Base-by-base conservation (phyloP, 2,797 vertebrate species). In the Arrhamphus sclerolepis region DNA sequence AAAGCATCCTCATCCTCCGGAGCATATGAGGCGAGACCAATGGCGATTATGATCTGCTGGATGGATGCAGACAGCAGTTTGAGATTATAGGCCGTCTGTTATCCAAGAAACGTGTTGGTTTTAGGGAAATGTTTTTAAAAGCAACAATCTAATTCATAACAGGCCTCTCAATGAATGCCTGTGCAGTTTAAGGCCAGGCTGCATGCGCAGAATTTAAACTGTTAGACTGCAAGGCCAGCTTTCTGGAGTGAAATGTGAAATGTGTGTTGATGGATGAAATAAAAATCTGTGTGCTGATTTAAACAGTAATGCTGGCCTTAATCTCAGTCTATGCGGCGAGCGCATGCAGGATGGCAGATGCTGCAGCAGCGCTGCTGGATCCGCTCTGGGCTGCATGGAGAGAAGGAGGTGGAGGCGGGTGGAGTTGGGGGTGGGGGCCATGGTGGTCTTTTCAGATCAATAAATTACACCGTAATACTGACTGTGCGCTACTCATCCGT, bases 291-390 rank as follows among this genome's bases (percentile, higher is more conserved):
- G 41, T 49, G 3, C 26, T 0, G 4, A 18, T 54, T 40, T 38
- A 3, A 38, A 14, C 18, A 4, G 0, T 4, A 24, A 17, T 34
- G 41, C 7, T 1, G 16, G 46, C 48, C 9, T 56, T 46, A 38
- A 75, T 67, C 7, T 52, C 43, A 44, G 67, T 53, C 69, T 38
- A n/a, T 49, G 31, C 31, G 42, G 24, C 21, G 44, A 60, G 58
- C 34, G 46, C n/a, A 13, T 70, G 75, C 44, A 50, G 65, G 62
- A 66, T 60, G 72, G 63, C 62, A 84, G 86, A 87, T 86, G 85
- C 85, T 89, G 87, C 86, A 81, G 84, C 68, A 73, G 56, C 62
- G 66, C 70, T 60, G 66, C 70, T 60, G 70, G 71, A 81, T 84
- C 81, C 56, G 69, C 77, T 84, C 55, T 43, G 20, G 63, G 55